Base-by-base conservation (phyloP, 1,140 invertebrate species). In the Leptoteleia sp. region DNA sequence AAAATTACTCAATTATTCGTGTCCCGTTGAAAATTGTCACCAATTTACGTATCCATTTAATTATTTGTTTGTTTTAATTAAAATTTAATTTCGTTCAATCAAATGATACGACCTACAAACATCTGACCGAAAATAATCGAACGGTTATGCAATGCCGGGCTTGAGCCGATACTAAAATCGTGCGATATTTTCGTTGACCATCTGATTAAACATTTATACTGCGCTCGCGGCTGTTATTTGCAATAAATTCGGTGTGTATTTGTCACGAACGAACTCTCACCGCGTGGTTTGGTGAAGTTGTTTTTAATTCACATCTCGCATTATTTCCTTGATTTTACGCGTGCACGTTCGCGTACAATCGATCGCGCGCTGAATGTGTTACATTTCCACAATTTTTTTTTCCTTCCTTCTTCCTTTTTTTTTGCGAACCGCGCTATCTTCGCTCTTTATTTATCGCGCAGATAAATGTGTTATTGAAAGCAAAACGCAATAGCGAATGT, bases 391-490 rank as follows among this genome's bases (percentile, higher is more conserved):
- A n/a, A n/a, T n/a, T n/a, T n/a, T n/a, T n/a, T n/a, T n/a, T n/a
- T n/a, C n/a, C n/a, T n/a, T n/a, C n/a, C n/a, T n/a, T n/a, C n/a
- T n/a, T n/a, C n/a, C n/a, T n/a, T n/a, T n/a, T 48, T 45, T 48
- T 62, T 62, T 62, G 12, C 13, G 1, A 12, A 4, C 11, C 37
- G 19, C 55, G 47, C 47, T 33, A 37, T 42, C 5, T 15, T 15
- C 12, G 29, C 22, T 7, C 47, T 64, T 50, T 35, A 42, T 52
- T 64, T 64, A 64, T 64, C 61, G 3, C 19, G 7, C n/a, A 12
- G 61, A 65, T 52, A 65, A 52, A 35, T 45, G 40, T n/a, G 37
- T 67, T 37, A 67, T 67, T 37, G 48, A 54, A 54, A 54, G 48
- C 62, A n/a, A 54, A 45, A 9, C 38, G 62, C 19, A 22, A 5